Conservation (phyloP, 2,797 vertebrate species). For the Sebastes variabilis region DNA sequence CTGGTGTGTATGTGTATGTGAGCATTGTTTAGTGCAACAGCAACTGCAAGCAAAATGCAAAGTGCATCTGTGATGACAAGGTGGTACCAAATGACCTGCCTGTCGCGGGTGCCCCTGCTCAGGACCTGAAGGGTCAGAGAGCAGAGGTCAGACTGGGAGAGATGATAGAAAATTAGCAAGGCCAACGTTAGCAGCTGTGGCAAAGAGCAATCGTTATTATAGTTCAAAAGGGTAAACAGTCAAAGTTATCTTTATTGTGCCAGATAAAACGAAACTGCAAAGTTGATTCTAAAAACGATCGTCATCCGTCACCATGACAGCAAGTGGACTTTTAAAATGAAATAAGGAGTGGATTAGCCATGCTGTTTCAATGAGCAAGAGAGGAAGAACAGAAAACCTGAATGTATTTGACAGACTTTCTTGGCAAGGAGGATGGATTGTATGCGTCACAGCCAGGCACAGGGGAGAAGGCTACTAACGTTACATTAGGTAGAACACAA, state of each 20-base stretch:
- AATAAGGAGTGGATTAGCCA: background rate
- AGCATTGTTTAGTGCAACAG: background rate
- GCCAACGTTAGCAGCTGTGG: background rate
- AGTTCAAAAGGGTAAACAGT: background rate
- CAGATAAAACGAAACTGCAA: background rate
- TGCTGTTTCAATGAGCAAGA: background rate
- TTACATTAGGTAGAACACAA: background rate
- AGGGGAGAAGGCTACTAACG: background rate
- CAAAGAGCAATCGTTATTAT: background rate
- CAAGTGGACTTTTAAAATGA: background rate
- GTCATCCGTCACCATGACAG: background rate
- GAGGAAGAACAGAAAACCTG: background rate
- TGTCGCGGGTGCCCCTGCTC: too few species aligned
- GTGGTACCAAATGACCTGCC: background rate
- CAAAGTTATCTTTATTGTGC: background rate
- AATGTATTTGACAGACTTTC: background rate
- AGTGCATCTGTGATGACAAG: background rate
- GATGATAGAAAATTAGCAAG: background rate
- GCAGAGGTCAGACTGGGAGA: background rate
- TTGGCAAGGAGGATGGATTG: background rate
- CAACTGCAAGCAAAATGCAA: background rate
- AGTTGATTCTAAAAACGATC: background rate
- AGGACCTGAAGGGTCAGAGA: background rate
- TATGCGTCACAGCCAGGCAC: background rate
- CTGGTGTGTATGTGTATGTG: too few species aligned